Conservation (phyloP, 1,140 invertebrate species). For the Bombus confusus region DNA sequence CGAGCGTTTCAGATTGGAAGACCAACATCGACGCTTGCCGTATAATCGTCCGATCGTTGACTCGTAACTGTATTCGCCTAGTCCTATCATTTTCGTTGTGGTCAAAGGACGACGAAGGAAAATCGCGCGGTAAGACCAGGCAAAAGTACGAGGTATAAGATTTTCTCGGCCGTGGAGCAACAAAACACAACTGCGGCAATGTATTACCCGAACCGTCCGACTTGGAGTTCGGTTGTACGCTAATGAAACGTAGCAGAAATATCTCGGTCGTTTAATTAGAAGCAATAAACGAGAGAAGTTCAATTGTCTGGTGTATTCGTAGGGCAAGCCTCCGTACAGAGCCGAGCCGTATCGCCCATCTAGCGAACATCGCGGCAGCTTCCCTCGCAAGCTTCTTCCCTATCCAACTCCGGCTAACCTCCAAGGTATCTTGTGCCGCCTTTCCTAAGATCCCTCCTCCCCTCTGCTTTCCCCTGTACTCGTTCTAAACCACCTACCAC, state of each 20-base stretch:
- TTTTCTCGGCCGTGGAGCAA: slow-evolving; percentile 38
- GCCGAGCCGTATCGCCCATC: slow-evolving; percentile 70
- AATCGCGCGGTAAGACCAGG: too few relatives aligned
- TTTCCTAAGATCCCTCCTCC: slow-evolving; percentile 38
- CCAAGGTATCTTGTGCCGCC: slow-evolving; percentile 40
- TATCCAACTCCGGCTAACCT: slow-evolving; percentile 34
- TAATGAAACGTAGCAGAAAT: slow-evolving; percentile 82
- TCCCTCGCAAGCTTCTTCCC: slow-evolving; percentile 54
- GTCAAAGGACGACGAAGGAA: too few relatives aligned
- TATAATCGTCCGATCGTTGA: neutral
- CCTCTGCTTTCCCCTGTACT: neutral
- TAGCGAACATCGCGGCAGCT: slow-evolving; percentile 60
- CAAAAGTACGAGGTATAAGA: slow-evolving; percentile 10
- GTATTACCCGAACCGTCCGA: slow-evolving; percentile 62
- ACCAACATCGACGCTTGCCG: neutral
- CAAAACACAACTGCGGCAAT: slow-evolving; percentile 1
- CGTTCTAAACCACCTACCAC: slow-evolving; percentile 9
- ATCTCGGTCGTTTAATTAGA: slow-evolving; percentile 82
- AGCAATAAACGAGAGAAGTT: slow-evolving; percentile 81
- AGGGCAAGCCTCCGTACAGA: slow-evolving; percentile 56
- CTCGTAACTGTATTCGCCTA: neutral
- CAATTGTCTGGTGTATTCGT: slow-evolving; percentile 78
- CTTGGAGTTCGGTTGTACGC: slow-evolving; percentile 71
- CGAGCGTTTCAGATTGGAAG: slow-evolving; percentile 51
- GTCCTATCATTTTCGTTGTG: neutral